Evolutionary conservation across 2,797 vertebrate genomes (phyloP), one percentile per base, ranked within the genome.

Genomic region (Syngnathus rostellatus): DNA sequence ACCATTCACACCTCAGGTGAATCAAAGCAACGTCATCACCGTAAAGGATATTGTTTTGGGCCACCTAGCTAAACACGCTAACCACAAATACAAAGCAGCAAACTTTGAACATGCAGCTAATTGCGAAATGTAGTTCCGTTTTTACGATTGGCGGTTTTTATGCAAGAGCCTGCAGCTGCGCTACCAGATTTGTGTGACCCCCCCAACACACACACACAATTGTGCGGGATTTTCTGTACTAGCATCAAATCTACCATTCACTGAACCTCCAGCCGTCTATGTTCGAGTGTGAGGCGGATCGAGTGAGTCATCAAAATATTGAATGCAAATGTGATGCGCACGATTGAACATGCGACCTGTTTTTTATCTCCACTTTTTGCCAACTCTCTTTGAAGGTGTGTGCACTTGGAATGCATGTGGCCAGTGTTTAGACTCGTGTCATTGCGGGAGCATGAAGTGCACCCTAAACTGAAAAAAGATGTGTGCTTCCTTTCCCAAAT

Each of bases 381-480:
- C 71, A 67, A 86, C 84, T 83, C 65, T 54, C 63, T 81, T 79
- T 79, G 80, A 76, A 74, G 77, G 72, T 83, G 82, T 77, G 68
- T 83, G 72, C 72, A 65, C 77, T 79, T 63, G 63, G 66, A 81
- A 78, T 61, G 73, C 81, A 77, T 82, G 78, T 60, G 31, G 81
- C 73, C 77, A 76, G 83, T 89, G 88, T 87, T 89, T 88, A 85
- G 74, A 74, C 77, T 77, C 70, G 70, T 85, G 77, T 82, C 77
- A 80, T 79, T 81, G 83, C 53, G 48, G 76, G 72, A 81, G 81
- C 83, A 83, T 82, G 78, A 81, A 86, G 77, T 71, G 70, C 71
- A 81, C 70, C 77, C 72, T 86, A 89, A 90, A 80, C 85, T 83
- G 25, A 38, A 78, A 88, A 88, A 88, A 89, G 84, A 89, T 86